phyloP scores from a whole-genome alignment of 2,113 vertebrate genomes.

The Nanorana parkeri region DNA sequence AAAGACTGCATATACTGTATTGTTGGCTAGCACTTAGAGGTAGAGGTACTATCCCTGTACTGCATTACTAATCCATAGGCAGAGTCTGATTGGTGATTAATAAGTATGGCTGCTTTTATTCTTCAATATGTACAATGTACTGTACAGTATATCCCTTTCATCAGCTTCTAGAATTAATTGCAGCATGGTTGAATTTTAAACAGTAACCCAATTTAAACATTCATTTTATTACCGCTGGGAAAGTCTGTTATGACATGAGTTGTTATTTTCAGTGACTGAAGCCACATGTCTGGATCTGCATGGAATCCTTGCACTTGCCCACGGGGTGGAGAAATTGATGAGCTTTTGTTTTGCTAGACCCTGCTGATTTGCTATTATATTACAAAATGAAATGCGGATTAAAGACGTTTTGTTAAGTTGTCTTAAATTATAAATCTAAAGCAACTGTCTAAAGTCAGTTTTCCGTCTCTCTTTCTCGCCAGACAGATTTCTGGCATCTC shows the following conservation, averaged over 20 bases:
- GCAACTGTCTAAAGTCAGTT: too few species aligned
- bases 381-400: not conserved
- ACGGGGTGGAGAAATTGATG: not conserved
- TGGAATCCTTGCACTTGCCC: not conserved
- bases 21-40: too few species aligned
- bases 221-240: not conserved
- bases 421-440: not conserved
- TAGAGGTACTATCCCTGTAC: too few species aligned
- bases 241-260: not conserved
- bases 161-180: too few species aligned
- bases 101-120: too few species aligned
- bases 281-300: constrained; percentile 21
- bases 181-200: not conserved
- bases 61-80: too few species aligned
- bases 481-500: too few species aligned
- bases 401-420: not conserved
- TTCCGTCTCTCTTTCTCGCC: too few species aligned
- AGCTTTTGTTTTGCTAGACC: constrained; percentile 22
- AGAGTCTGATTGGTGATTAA: too few species aligned
- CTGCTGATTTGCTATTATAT: constrained; percentile 20
- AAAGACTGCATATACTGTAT: too few species aligned
- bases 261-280: constrained; percentile 14
- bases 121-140: too few species aligned
- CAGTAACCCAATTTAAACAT: not conserved
- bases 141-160: too few species aligned